Percentiles rank a stretch among this genome's conserved stretches.
phyloP scores from a whole-genome alignment of 2,888 invertebrate genomes.

The Aspidiotus rigidus region DNA sequence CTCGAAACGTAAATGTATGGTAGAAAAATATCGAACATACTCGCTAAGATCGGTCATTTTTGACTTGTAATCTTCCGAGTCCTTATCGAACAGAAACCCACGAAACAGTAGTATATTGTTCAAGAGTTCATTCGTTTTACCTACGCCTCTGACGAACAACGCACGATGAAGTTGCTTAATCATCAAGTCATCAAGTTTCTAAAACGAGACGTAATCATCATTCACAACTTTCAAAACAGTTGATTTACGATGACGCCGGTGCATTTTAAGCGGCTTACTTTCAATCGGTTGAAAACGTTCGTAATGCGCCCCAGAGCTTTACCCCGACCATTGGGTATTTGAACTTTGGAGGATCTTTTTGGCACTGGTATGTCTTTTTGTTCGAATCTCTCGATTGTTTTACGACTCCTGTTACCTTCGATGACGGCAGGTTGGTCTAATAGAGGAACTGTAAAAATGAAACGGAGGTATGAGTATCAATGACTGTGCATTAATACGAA shows the following conservation, averaged over 20 bases:
- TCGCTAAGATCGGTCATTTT: conserved; percentile 8
- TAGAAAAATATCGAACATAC: not conserved
- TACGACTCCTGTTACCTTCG: conserved; percentile 37
- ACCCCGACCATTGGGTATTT: conserved; percentile 55
- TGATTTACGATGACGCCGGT: too few relatives aligned
- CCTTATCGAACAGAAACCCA: conserved; percentile 18
- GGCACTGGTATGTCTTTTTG: conserved; percentile 45
- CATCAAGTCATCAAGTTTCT: not conserved
- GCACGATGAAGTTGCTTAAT: conserved; percentile 12
- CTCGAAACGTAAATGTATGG: not conserved
- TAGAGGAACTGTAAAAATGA: conserved; percentile 36
- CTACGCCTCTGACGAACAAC: conserved; percentile 8
- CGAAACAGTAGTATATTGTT: conserved; percentile 13
- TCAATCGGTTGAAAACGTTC: conserved; percentile 48
- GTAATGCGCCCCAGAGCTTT: conserved; percentile 59
- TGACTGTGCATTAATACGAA: not conserved
- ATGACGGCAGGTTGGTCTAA: conserved; percentile 37
- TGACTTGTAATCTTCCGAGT: conserved; percentile 8
- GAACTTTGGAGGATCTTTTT: conserved; percentile 35
- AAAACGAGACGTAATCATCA: too few relatives aligned
- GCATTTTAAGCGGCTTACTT: conserved; percentile 35
- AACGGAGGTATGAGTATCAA: not conserved
- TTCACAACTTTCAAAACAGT: too few relatives aligned
- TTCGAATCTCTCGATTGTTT: conserved; percentile 37
- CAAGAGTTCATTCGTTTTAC: not conserved